phyloP scores from a whole-genome alignment of 1,140 invertebrate genomes.

The Littorina saxatilis region DNA sequence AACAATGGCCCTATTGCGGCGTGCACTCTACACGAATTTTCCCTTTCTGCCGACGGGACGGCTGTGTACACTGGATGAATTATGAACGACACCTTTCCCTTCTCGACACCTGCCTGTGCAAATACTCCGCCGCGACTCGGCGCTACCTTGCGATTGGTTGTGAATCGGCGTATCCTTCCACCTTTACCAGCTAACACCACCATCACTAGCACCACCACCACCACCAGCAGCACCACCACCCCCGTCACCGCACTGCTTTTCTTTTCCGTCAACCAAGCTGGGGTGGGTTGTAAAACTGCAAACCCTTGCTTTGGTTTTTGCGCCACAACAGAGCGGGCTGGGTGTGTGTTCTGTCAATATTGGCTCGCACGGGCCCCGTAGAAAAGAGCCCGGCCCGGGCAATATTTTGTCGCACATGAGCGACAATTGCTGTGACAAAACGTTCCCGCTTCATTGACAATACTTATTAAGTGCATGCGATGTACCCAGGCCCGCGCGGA shows the following conservation, averaged over 20 bases:
- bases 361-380: not conserved
- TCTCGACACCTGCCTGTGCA: constrained; percentile 1
- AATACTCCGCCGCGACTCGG: not conserved
- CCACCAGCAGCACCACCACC: not conserved
- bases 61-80: not conserved
- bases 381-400: not conserved
- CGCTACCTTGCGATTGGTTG: not conserved
- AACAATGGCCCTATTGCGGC: no score
- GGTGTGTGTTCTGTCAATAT: constrained; percentile 12
- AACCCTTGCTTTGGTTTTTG: no score
- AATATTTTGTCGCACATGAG: not conserved
- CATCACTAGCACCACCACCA: not conserved
- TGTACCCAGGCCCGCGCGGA: not conserved
- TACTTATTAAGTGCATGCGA: not conserved
- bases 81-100: not conserved
- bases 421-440: not conserved
- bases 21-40: no score
- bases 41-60: not conserved
- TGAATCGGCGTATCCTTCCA: constrained; percentile 6
- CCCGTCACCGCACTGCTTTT: not conserved
- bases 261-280: not conserved
- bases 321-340: not conserved
- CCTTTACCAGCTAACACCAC: not conserved
- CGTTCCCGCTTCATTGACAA: not conserved
- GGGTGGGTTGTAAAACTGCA: no score